Evolutionary conservation across 1,140 invertebrate genomes (phyloP), one percentile per base, ranked within the genome.

Genomic region (Cardiocondyla obscurior): DNA sequence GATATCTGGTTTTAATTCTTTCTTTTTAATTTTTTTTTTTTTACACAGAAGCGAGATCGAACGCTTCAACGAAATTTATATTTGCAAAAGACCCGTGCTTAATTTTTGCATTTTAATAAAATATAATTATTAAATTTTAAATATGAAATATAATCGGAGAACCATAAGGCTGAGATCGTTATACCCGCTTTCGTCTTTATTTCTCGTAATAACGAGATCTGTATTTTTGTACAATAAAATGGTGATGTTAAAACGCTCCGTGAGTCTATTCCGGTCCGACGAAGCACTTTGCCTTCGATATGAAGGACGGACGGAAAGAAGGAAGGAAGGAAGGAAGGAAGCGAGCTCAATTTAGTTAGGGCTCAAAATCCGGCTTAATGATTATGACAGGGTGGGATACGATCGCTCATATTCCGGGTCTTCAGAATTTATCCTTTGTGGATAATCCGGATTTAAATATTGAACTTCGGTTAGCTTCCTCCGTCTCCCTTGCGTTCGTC

Each of bases 391-490:
- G 33, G 42, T 10, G 22, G 19, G 60, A 67, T 77, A 51, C 62
- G 58, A 77, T 77, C 46, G 62, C 7, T 77, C 74, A 19, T 25
- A 7, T 10, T 39, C 51, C 14, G 36, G 16, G 0, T 42, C 46
- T 53, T 16, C 6, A 22, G 51, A 53, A 79, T 55, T 79, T 42
- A 79, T 81, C 69, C 83, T 83, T 64, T 51, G 62, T 49, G 86
- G 77, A 77, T 88, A 88, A 88, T 88, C 86, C 86, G 77, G 70
- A 69, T 88, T 87, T 88, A 88, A 88, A 88, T 88, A 88, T 88
- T 88, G 86, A 88, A 88, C 76, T 82, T 87, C 6, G 46, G 39
- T 72, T 44, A 49, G 49, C 81, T 73, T 79, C 65, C 60, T 86
- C 36, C 33, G 3, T 49, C 55, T 60, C 39, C 33, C 36, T 70